Evolutionary conservation across 1,140 invertebrate species (phyloP).

Genomic region (Penaeus indicus): DNA sequence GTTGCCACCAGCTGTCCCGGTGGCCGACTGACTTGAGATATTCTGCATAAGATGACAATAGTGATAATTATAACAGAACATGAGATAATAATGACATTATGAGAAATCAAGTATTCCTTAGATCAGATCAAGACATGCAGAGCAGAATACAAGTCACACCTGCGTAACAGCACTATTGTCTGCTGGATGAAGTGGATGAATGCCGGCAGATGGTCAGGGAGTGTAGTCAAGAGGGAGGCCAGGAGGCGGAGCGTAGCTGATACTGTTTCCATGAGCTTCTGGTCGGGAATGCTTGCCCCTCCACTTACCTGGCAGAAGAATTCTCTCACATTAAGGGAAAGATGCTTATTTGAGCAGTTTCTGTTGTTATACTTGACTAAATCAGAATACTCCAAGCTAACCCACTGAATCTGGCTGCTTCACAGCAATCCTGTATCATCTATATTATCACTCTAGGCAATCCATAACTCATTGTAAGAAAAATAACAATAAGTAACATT

Average conservation of each 20-base stretch:
- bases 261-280: slow-evolving; percentile 29
- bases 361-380: no score
- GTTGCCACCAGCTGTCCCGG: slow-evolving; percentile 39
- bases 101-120: not conserved
- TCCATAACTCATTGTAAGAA: no score
- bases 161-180: slow-evolving; percentile 19
- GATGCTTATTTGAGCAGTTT: no score
- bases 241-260: slow-evolving; percentile 29
- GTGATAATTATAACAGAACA: not conserved
- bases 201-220: slow-evolving; percentile 34
- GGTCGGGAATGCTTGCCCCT: slow-evolving; percentile 38
- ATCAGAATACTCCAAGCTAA: no score
- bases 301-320: slow-evolving; percentile 35
- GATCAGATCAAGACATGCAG: no score
- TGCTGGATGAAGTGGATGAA: slow-evolving; percentile 36
- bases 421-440: no score
- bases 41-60: not conserved
- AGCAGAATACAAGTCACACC: not conserved
- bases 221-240: slow-evolving; percentile 15
- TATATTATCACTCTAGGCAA: no score
- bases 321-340: not conserved
- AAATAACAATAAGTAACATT: no score
- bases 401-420: no score
- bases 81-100: no score
- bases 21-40: slow-evolving; percentile 43